A percentile compares a stretch with the other conserved stretches of the same genome.
Conservation (phyloP, 2,797 vertebrate species). For the Sebastiscus tertius region DNA sequence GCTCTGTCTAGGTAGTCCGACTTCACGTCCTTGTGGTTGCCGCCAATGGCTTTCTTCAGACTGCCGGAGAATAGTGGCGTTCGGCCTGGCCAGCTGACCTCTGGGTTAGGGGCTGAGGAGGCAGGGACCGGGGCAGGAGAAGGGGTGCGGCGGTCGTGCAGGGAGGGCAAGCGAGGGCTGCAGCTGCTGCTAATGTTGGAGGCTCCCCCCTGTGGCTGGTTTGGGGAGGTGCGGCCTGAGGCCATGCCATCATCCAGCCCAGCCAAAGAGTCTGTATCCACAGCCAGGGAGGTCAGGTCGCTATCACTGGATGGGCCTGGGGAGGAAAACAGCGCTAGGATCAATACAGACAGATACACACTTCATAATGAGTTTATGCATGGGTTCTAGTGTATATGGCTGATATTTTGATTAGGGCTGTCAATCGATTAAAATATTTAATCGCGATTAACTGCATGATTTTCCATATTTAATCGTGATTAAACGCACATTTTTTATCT, state of each 20-base stretch:
- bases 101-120: conserved; percentile 79
- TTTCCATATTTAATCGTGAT: too few relatives aligned
- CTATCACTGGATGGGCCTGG: conserved; percentile 93
- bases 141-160: conserved; percentile 65
- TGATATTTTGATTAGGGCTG: too few relatives aligned
- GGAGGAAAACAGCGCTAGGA: not conserved
- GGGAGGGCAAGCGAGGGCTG: conserved; percentile 74
- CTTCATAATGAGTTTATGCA: not conserved
- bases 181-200: conserved; percentile 73
- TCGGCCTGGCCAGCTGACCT: conserved; percentile 82
- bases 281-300: conserved; percentile 89
- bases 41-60: conserved; percentile 79
- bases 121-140: conserved; percentile 74
- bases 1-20: conserved; percentile 93
- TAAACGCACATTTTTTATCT: too few relatives aligned
- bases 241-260: conserved; percentile 98
- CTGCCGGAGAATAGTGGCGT: conserved; percentile 83
- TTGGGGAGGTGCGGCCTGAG: conserved; percentile 92
- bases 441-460: too few relatives aligned
- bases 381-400: not conserved
- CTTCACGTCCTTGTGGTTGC: conserved; percentile 72
- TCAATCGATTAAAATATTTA: too few relatives aligned
- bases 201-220: conserved; percentile 83
- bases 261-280: conserved; percentile 90
- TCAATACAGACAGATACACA: not conserved